These are phyloP conservation scores for Glossosoma conforme DNA, from an alignment of 1,140 invertebrate genomes.

Conservation along the genomic window DNA sequence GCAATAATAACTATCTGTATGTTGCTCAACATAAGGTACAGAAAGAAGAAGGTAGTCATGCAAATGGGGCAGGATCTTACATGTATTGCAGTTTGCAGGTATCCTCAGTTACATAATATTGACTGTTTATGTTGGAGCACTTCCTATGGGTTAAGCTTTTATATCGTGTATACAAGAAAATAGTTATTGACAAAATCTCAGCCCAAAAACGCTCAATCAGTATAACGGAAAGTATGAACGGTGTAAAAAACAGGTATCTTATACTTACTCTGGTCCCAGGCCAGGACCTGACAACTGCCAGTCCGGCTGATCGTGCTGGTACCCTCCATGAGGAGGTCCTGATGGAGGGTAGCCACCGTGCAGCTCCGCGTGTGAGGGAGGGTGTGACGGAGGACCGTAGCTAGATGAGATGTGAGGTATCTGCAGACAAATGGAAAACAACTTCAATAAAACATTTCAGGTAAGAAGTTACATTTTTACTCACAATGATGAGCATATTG, in stretches of 20 bases:
- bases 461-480: neutral
- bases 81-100: no score
- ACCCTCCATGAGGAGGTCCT: slow-evolving; percentile 38
- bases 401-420: neutral
- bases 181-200: no score
- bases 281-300: slow-evolving; percentile 56
- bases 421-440: neutral
- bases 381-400: neutral
- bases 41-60: no score
- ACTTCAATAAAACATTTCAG: slow-evolving; percentile 4
- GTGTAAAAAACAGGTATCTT: slow-evolving; percentile 2
- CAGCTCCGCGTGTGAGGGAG: neutral
- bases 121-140: no score
- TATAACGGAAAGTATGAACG: no score
- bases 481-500: slow-evolving; percentile 1
- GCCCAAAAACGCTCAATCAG: no score
- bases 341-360: slow-evolving; percentile 33
- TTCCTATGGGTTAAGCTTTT: no score
- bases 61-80: no score
- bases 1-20: no score
- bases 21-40: no score
- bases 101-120: no score
- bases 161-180: no score
- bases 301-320: slow-evolving; percentile 44
- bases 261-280: slow-evolving; percentile 54